Evolutionary conservation across 2,113 vertebrate genomes (phyloP), one percentile per base, ranked within the genome.

Genomic region (Indicator indicator): DNA sequence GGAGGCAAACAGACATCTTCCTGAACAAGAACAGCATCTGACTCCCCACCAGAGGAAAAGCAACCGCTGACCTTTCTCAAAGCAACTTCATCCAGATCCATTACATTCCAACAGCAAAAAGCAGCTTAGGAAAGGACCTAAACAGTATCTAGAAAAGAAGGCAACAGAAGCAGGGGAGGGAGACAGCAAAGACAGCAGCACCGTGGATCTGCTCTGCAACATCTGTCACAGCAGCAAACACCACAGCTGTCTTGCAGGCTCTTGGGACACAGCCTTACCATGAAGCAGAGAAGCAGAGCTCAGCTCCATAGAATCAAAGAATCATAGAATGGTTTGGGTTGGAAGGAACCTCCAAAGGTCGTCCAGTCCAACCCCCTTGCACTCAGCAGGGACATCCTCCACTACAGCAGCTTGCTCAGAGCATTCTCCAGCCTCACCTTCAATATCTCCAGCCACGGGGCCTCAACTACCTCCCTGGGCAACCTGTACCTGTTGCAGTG

Each of bases 11-110:
- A 85, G 64, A 63, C 71, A 16, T 78, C 72, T 88, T 65, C 65
- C 77, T 74, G 70, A 78, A 81, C 60, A 72, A 75, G 73, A 88
- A 88, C 69, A 80, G 44, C 11, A 74, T 50, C 58, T 83, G 88
- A 86, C 70, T 69, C 58, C 0, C 55, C 32, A 69, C 38, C 76
- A 74, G 50, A 84, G 65, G 50, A 83, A 71, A 91, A 94, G 70
- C 69, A 83, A 46, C 81, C 94, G 90, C n/a, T 19, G 64, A 77
- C 64, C 63, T 89, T 89, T 80, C 84, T 71, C 89, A 89, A 83
- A 72, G 17, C 52, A 77, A 77, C 71, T 76, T 68, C 79, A 91
- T 74, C 52, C 44, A 93, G 30, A 73, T 26, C 27, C 65, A 78
- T 27, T 54, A 56, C 30, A 95, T 56, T 73, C 33, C 65, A 75